Percentiles rank a stretch among this genome's conserved stretches.
phyloP scores from a whole-genome alignment of 2,113 vertebrate species.

The Poeciliopsis retropinna region DNA sequence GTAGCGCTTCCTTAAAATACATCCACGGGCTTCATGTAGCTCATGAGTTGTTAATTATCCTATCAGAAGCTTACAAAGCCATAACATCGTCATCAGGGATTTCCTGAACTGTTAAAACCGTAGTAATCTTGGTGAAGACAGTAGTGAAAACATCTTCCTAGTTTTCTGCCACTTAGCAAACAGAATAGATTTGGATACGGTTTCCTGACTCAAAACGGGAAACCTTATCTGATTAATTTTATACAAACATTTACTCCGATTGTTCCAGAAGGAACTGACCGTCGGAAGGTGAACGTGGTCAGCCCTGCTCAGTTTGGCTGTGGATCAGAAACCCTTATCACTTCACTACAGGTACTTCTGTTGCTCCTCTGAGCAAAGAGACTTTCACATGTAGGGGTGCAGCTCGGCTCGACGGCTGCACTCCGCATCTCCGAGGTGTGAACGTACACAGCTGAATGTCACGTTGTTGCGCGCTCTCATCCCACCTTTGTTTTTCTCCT shows the following conservation, averaged over 20 bases:
- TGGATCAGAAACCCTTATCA: background rate
- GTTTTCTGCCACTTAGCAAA: too few species aligned
- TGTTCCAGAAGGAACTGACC: background rate
- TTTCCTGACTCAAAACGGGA: background rate
- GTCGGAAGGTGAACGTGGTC: background rate
- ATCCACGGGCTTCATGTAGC: background rate
- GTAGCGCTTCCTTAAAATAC: background rate
- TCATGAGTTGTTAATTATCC: too few species aligned
- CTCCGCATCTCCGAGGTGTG: background rate
- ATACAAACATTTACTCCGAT: background rate
- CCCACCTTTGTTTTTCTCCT: background rate
- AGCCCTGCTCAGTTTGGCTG: background rate
- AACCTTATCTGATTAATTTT: too few species aligned
- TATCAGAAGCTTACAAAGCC: too few species aligned
- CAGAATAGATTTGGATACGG: background rate
- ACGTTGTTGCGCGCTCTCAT: conserved; percentile 1
- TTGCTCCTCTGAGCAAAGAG: background rate
- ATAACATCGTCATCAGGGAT: background rate
- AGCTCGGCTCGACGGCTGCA: conserved; percentile 1
- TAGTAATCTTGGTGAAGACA: background rate
- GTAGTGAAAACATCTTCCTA: background rate
- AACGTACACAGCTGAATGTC: conserved; percentile 31
- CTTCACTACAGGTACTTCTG: conserved; percentile 1
- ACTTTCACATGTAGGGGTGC: conserved; percentile 17
- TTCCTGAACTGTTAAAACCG: background rate